Evolutionary conservation across 2,888 invertebrate genomes (phyloP), one percentile per base, ranked within the genome.

Genomic region (Amiota mariae): DNA sequence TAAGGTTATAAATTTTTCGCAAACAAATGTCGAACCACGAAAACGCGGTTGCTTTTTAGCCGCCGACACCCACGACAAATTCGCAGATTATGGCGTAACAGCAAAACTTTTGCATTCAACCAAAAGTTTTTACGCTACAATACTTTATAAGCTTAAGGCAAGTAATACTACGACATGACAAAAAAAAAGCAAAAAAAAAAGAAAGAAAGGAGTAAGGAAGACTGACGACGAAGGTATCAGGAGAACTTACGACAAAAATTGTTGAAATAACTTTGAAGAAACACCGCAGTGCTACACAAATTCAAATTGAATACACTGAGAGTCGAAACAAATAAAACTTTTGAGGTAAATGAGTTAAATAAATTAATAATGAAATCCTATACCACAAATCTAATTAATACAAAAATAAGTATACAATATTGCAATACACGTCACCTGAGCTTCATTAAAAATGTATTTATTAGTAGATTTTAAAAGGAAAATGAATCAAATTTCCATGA

Each of bases 41-140:
- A 68, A 68, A 51, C 24, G 67, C 20, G 67, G 47, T n/a, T 68
- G 18, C 24, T 36, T 36, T n/a, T 51, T n/a, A 51, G 12, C 18
- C 24, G 24, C 67, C 51, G 51, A 68, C 67, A 68, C 51, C 51
- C 51, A 68, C 54, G 54, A 68, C 67, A 68, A 68, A 68, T 68
- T 68, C 67, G n/a, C 67, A 48, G 67, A 51, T 68, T 68, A 68
- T 51, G 51, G 48, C 66, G 36, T 48, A 66, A 54, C 67, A 54
- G 12, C 67, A 54, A 68, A 68, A 68, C 67, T 68, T 68, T 68
- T 68, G 24, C 51, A 51, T 18, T 51, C 54, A 47, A 10, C 24
- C 20, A 68, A 68, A 67, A 68, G 67, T 68, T 54, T 68, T 51
- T 13, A 24, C 24, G 47, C 51, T 36, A 36, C 59, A 20, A 4